phyloP scores from a whole-genome alignment of 2,888 invertebrate genomes.

The Spisula solida region DNA sequence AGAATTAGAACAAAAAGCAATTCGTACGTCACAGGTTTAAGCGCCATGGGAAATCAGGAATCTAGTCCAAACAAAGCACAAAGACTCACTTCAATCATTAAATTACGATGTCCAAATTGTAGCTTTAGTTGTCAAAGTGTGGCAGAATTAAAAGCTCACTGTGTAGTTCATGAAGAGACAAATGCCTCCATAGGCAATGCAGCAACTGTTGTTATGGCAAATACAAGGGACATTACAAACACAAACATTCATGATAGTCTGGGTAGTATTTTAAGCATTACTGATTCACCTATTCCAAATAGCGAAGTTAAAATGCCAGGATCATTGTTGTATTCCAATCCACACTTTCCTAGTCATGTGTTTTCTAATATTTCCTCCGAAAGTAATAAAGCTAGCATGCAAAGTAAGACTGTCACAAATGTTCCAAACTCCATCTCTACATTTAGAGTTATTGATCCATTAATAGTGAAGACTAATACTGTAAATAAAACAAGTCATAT shows the following conservation, averaged over 20 bases:
- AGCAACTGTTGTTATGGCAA: neutral
- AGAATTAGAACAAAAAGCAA: slow-evolving; percentile 11
- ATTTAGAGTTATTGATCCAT: neutral
- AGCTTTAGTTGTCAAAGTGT: slow-evolving; percentile 52
- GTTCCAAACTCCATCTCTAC: neutral
- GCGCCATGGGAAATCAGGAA: neutral
- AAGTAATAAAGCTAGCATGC: neutral
- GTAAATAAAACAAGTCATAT: neutral
- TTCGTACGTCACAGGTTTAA: slow-evolving; percentile 1
- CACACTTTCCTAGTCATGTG: neutral
- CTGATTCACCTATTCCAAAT: neutral
- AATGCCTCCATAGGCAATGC: neutral
- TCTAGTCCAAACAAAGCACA: slow-evolving; percentile 22
- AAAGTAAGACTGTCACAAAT: neutral
- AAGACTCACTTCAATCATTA: slow-evolving; percentile 51
- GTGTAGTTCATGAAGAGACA: slow-evolving; percentile 18
- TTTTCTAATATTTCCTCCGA: neutral
- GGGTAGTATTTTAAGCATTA: neutral
- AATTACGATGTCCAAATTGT: slow-evolving; percentile 55
- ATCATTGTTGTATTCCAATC: neutral
- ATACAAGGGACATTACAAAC: neutral
- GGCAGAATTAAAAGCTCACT: slow-evolving; percentile 46
- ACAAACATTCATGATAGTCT: neutral
- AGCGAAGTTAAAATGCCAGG: neutral
- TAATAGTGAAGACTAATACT: neutral